A percentile compares a stretch with the other conserved stretches of the same genome.
phyloP scores from a whole-genome alignment of 2,888 invertebrate species.

The Sturmia bella region DNA sequence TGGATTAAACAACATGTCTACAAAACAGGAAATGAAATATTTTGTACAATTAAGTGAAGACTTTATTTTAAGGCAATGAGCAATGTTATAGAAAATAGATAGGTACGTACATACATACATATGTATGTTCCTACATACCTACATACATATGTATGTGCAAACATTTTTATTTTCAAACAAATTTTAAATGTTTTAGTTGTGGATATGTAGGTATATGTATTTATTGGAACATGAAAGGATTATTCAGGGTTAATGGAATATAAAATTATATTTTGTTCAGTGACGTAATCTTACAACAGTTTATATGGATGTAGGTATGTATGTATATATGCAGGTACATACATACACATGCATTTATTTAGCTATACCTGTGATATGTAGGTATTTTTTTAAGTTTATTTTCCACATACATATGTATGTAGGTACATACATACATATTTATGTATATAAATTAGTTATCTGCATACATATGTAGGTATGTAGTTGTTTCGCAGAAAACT shows the following conservation, averaged over 20 bases:
- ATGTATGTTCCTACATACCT: background rate
- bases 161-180: no score
- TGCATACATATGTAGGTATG: background rate
- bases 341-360: no score
- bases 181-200: background rate
- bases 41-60: slow-evolving; percentile 6
- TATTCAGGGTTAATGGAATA: background rate
- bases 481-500: no score
- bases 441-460: no score
- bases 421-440: background rate
- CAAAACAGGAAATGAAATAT: slow-evolving; percentile 53
- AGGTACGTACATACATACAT: slow-evolving; percentile 5
- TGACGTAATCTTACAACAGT: no score
- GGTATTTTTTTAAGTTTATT: no score
- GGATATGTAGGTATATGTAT: background rate
- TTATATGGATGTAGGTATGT: no score
- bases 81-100: background rate
- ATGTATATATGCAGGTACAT: no score
- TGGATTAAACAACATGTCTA: slow-evolving; percentile 56
- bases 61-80: background rate
- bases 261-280: no score
- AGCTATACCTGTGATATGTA: no score
- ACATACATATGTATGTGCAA: background rate
- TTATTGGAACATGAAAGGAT: background rate
- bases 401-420: background rate